Evolutionary conservation across 2,797 vertebrate genomes (phyloP).

Genomic region (Astyanax mexicanus): DNA sequence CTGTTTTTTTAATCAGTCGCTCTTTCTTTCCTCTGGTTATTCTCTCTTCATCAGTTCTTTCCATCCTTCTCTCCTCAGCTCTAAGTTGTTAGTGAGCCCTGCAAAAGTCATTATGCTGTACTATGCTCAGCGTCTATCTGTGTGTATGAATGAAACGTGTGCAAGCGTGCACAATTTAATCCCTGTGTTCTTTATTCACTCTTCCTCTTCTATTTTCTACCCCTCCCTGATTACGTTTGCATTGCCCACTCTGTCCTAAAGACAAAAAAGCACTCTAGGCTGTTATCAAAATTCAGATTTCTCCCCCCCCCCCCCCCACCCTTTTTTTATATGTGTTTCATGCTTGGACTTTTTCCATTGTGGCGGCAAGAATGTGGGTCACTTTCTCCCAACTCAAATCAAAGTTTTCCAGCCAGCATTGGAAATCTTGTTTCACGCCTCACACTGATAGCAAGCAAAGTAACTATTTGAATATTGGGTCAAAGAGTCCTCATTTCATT

Average conservation of each 20-base stretch:
- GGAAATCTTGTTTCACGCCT: conserved; percentile 73
- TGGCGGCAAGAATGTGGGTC: conserved; percentile 80
- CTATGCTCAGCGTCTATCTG: conserved; percentile 65
- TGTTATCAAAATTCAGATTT: conserved; percentile 78
- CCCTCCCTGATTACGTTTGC: conserved; percentile 66
- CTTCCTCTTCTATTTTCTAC: conserved; percentile 37
- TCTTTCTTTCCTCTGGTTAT: conserved; percentile 46
- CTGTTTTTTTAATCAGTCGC: conserved; percentile 10
- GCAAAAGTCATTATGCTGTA: conserved; percentile 76
- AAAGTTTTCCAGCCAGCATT: conserved; percentile 67
- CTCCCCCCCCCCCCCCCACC: too few species aligned
- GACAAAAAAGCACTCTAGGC: conserved; percentile 76
- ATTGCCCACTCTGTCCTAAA: conserved; percentile 68
- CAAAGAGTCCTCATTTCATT: conserved; percentile 49
- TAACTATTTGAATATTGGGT: conserved; percentile 58
- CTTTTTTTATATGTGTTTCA: conserved; percentile 41
- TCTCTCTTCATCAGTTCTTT: conserved; percentile 40
- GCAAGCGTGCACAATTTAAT: conserved; percentile 72
- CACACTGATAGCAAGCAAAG: conserved; percentile 57
- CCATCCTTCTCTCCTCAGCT: conserved; percentile 54
- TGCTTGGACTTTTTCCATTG: conserved; percentile 64
- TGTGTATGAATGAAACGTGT: conserved; percentile 67
- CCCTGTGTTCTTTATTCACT: conserved; percentile 59
- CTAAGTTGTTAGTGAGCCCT: conserved; percentile 67
- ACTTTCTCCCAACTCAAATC: conserved; percentile 71